Evolutionary conservation across 2,888 invertebrate genomes (phyloP).

Genomic region (Eumacrocentrus americanus): DNA sequence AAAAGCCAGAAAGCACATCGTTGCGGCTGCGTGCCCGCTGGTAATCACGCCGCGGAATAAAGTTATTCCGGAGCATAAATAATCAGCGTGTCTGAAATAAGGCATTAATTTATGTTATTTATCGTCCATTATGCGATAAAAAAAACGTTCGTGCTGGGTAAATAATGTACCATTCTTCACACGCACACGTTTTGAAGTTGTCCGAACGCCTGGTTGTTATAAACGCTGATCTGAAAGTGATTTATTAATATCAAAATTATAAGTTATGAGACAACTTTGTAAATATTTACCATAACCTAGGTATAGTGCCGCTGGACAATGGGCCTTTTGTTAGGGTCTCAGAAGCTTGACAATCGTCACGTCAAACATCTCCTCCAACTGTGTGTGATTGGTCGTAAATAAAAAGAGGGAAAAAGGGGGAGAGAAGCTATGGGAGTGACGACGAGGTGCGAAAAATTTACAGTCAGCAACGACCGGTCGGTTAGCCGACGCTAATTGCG

Average conservation of each 20-base stretch:
- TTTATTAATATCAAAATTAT: neutral
- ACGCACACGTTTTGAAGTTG: constrained; percentile 42
- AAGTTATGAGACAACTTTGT: neutral
- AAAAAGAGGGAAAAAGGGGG: no score
- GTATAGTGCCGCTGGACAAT: neutral
- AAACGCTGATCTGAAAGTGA: neutral
- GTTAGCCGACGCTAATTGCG: constrained; percentile 46
- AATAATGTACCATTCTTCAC: constrained; percentile 61
- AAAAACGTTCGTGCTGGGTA: constrained; percentile 60
- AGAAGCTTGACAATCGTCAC: neutral
- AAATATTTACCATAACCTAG: neutral
- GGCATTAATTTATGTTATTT: constrained; percentile 62
- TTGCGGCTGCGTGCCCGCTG: constrained; percentile 57
- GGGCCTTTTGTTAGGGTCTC: constrained; percentile 2
- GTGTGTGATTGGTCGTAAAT: constrained; percentile 16
- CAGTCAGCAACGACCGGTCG: constrained; percentile 27
- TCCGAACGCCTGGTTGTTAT: neutral
- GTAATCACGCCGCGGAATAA: constrained; percentile 60
- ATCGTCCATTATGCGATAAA: constrained; percentile 60
- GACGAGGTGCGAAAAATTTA: constrained; percentile 25
- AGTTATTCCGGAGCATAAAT: constrained; percentile 61
- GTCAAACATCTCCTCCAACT: neutral
- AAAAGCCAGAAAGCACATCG: constrained; percentile 24
- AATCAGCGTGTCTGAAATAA: constrained; percentile 59
- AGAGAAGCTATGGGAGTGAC: constrained; percentile 14